Percentiles rank a stretch among this genome's conserved stretches.
Conservation (phyloP, 2,888 invertebrate species). For the Ypsolopha sequella region DNA sequence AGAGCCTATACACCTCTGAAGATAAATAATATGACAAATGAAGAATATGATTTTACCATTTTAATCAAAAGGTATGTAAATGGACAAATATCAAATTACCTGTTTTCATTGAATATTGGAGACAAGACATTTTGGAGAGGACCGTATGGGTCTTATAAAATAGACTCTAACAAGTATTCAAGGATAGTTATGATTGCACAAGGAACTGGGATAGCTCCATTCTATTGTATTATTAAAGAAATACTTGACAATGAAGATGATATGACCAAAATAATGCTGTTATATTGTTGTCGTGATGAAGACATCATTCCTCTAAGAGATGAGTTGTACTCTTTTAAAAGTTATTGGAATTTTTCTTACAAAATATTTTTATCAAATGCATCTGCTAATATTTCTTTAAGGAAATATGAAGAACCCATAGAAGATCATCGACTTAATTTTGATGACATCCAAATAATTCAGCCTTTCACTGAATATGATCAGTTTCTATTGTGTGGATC, state of each 20-base stretch:
- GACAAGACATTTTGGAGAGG: conserved; percentile 77
- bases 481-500: conserved; percentile 75
- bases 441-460: conserved; percentile 35
- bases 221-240: conserved; percentile 72
- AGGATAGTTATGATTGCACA: conserved; percentile 68
- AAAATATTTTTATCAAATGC: conserved; percentile 68
- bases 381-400: conserved; percentile 5
- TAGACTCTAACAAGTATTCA: conserved; percentile 47
- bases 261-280: conserved; percentile 72
- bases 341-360: conserved; percentile 83
- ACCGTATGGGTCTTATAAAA: conserved; percentile 74
- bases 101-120: conserved; percentile 52
- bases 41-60: conserved; percentile 65
- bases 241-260: conserved; percentile 77
- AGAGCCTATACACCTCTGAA: conserved; percentile 54
- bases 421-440: conserved; percentile 33
- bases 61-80: conserved; percentile 71
- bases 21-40: conserved; percentile 10
- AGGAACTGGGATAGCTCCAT: conserved; percentile 83
- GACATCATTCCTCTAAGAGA: conserved; percentile 73
- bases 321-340: conserved; percentile 67
- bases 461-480: conserved; percentile 28
- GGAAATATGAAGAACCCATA: conserved; percentile 68
- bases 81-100: conserved; percentile 71
- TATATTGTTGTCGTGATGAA: conserved; percentile 72